Conservation (phyloP, 2,888 invertebrate species). For the Itoplectis maculator region DNA sequence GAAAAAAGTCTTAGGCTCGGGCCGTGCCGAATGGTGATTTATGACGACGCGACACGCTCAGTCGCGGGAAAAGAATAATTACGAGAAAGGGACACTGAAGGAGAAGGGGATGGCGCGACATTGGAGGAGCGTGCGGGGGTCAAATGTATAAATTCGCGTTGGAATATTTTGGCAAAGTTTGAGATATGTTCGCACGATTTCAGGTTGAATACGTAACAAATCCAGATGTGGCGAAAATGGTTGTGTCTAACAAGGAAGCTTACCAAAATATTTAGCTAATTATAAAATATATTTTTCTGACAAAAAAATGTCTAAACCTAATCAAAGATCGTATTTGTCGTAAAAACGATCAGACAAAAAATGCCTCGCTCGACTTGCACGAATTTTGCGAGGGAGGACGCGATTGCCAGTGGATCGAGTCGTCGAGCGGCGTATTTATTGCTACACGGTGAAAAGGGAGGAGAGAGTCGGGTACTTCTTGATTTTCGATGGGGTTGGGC, state of each 20-base stretch:
- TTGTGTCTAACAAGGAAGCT: too few relatives aligned
- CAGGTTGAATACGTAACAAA: background rate
- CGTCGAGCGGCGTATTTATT: slow-evolving; percentile 79
- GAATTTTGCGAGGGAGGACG: background rate
- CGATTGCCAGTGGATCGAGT: background rate
- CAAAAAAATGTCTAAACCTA: too few relatives aligned
- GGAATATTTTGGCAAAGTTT: background rate
- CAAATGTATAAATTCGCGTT: slow-evolving; percentile 19
- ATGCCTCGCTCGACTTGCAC: too few relatives aligned
- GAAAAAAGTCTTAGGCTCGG: slow-evolving; percentile 9
- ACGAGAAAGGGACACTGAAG: slow-evolving; percentile 67
- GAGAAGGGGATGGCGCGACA: slow-evolving; percentile 1
- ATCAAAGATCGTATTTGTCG: too few relatives aligned
- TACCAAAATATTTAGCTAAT: too few relatives aligned
- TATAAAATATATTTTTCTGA: too few relatives aligned
- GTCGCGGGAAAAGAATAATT: slow-evolving; percentile 61
- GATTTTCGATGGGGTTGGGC: slow-evolving; percentile 75
- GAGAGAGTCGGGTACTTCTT: slow-evolving; percentile 73
- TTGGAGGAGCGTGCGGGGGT: slow-evolving; percentile 22
- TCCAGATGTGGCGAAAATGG: background rate
- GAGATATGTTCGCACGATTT: background rate
- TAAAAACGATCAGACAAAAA: too few relatives aligned
- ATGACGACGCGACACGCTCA: slow-evolving; percentile 64
- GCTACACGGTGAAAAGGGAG: slow-evolving; percentile 66
- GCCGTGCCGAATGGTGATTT: slow-evolving; percentile 73